These are phyloP conservation scores for Onthophagus sagittarius DNA, from an alignment of 2,888 invertebrate species.

Conservation along the genomic window DNA sequence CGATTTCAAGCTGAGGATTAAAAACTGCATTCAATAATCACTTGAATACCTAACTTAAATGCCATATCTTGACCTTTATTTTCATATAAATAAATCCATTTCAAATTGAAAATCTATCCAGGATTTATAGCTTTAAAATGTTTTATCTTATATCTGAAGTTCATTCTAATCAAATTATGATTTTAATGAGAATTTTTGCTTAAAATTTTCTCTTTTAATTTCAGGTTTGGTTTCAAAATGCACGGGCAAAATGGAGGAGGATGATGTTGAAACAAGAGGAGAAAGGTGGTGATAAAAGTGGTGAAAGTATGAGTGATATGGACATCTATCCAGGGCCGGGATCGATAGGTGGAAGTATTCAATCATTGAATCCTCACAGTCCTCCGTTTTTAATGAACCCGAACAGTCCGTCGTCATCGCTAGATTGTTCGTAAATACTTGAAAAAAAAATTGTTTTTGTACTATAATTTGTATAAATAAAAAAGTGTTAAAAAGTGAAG, in stretches of 20 bases:
- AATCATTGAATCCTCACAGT: constrained; percentile 66
- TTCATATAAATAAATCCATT: no score
- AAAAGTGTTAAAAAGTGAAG: not conserved
- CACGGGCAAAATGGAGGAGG: constrained; percentile 88
- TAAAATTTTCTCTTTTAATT: constrained; percentile 48
- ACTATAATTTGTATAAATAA: not conserved
- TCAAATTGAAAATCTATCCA: no score
- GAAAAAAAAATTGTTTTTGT: constrained; percentile 40
- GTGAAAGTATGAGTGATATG: constrained; percentile 60
- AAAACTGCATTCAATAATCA: no score
- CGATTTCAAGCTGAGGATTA: no score
- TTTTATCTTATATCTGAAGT: no score
- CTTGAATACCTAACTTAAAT: no score
- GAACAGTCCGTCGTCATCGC: constrained; percentile 66
- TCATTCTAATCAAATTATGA: no score
- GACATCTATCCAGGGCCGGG: constrained; percentile 57
- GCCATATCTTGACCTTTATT: no score
- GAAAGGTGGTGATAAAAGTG: constrained; percentile 65
- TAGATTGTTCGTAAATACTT: constrained; percentile 61
- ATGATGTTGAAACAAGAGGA: constrained; percentile 80
- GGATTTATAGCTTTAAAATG: no score
- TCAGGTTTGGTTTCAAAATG: constrained; percentile 95
- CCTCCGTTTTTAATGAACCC: constrained; percentile 67
- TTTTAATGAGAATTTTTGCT: no score
- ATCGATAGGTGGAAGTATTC: constrained; percentile 60